A percentile compares a stretch with the other conserved stretches of the same genome.
Conservation (phyloP, 1,140 invertebrate genomes). For the Drosophila murphyi region DNA sequence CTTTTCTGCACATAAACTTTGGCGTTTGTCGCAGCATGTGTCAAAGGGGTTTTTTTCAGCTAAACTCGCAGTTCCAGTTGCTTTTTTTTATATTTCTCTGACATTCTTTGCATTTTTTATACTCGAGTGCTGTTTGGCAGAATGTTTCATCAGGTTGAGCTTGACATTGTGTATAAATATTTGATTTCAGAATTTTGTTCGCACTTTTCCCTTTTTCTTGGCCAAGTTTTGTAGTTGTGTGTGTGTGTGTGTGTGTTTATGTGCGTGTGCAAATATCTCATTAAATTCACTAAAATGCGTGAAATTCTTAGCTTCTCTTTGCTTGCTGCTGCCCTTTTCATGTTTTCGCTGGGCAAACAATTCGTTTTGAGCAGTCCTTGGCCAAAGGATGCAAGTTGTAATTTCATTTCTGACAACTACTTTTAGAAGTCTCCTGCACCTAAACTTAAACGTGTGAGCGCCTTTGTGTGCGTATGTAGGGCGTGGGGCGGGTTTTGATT, state of each 20-base stretch:
- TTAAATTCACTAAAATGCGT: conserved; percentile 64
- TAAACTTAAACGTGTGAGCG: conserved; percentile 11
- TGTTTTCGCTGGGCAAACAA: conserved; percentile 74
- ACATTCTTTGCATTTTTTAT: conserved; percentile 56
- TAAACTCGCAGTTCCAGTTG: conserved; percentile 29
- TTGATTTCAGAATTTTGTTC: conserved; percentile 46
- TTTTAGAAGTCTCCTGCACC: conserved; percentile 20
- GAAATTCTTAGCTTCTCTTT: conserved; percentile 27
- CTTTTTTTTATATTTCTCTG: conserved; percentile 45
- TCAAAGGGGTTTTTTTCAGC: conserved; percentile 39
- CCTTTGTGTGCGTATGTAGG: conserved; percentile 21
- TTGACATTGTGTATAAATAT: conserved; percentile 57
- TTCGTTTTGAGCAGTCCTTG: conserved; percentile 51
- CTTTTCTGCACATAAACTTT: conserved; percentile 13
- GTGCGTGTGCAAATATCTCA: conserved; percentile 17
- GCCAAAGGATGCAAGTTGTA: conserved; percentile 75
- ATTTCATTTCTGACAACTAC: conserved; percentile 71
- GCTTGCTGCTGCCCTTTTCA: conserved; percentile 44
- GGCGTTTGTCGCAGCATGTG: conserved; percentile 35
- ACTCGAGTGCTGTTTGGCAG: conserved; percentile 21
- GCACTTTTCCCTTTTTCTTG: conserved; percentile 19
- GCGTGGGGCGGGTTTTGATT: conserved; percentile 63
- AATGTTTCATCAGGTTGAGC: conserved; percentile 32
- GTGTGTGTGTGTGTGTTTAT: conserved; percentile 11
- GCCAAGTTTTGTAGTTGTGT: conserved; percentile 21